phyloP scores from a whole-genome alignment of 2,888 invertebrate genomes.

The Nectonema munidae region DNA sequence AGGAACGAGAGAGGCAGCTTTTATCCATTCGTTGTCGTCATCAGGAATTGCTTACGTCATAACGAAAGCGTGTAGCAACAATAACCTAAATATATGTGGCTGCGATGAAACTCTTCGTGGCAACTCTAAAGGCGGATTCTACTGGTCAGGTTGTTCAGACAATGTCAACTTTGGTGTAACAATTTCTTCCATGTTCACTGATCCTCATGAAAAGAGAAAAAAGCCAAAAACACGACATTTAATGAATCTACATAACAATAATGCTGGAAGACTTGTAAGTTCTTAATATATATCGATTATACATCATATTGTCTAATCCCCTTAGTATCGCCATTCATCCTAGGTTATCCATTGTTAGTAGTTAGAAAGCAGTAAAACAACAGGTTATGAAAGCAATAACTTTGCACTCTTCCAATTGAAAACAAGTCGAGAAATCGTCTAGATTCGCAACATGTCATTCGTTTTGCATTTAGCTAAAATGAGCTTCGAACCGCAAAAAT shows the following conservation, averaged over 20 bases:
- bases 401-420: no score
- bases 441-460: no score
- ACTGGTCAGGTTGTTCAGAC: conserved; percentile 23
- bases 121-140: conserved; percentile 18
- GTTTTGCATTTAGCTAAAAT: no score
- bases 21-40: conserved; percentile 23
- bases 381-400: no score
- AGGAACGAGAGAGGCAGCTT: conserved; percentile 24
- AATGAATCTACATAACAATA: conserved; percentile 25
- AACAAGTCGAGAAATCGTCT: no score
- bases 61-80: conserved; percentile 25
- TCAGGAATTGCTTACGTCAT: conserved; percentile 25
- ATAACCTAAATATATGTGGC: conserved; percentile 25
- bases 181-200: conserved; percentile 21
- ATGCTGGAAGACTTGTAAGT: conserved; percentile 25
- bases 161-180: conserved; percentile 22
- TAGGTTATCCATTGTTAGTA: no score
- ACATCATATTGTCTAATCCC: no score
- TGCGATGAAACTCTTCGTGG: conserved; percentile 23
- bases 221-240: conserved; percentile 20
- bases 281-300: no score
- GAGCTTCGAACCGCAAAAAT: no score
- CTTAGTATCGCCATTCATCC: no score
- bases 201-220: conserved; percentile 20
- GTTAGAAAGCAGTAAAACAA: no score